A percentile compares a stretch with the other conserved stretches of the same genome.
Conservation (phyloP, 2,888 invertebrate species). For the Cistogaster globosa region DNA sequence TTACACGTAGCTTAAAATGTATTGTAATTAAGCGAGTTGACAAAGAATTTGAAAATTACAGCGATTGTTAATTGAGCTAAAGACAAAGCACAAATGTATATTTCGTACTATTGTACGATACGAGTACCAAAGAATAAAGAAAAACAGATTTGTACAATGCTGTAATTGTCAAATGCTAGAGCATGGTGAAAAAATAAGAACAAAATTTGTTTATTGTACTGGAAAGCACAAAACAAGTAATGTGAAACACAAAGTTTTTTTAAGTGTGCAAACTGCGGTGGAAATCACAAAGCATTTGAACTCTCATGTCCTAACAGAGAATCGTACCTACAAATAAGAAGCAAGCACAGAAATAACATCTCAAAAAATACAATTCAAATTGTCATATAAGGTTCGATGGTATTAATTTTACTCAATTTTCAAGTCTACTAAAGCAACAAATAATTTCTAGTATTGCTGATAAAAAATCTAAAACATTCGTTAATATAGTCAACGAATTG, state of each 20-base stretch:
- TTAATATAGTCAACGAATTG: background rate
- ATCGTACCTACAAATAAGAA: too few species aligned
- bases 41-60: constrained; percentile 46
- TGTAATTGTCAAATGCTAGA: constrained; percentile 69
- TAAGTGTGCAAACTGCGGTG: constrained; percentile 65
- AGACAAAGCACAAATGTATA: constrained; percentile 47
- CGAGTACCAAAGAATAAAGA: constrained; percentile 57
- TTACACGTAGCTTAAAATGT: constrained; percentile 47
- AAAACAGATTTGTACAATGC: constrained; percentile 62
- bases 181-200: constrained; percentile 57
- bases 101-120: constrained; percentile 59
- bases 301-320: constrained; percentile 28
- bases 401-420: background rate
- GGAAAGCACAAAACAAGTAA: constrained; percentile 63
- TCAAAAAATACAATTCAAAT: background rate
- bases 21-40: constrained; percentile 47
- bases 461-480: background rate
- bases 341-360: constrained; percentile 20
- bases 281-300: constrained; percentile 59
- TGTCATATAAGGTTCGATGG: background rate
- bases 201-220: constrained; percentile 54
- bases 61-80: constrained; percentile 41
- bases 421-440: background rate
- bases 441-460: background rate
- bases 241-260: constrained; percentile 27